phyloP scores from a whole-genome alignment of 2,113 vertebrate genomes.

The Corvus hawaiiensis region DNA sequence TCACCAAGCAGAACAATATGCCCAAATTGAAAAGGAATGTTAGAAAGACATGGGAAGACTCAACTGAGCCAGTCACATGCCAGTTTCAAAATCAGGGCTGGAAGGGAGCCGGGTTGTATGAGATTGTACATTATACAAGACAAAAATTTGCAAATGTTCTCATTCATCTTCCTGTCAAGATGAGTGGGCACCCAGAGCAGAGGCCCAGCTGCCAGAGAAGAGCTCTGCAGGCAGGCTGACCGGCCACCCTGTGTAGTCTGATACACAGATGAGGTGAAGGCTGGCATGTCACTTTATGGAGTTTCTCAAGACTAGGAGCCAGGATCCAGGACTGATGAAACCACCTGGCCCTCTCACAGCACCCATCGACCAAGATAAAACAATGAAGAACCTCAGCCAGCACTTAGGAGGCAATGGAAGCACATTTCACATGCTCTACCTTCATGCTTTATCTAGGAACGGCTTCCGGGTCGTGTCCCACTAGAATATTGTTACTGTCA shows the following conservation, averaged over 20 bases:
- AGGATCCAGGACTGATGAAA: background rate
- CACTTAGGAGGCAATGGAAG: background rate
- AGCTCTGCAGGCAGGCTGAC: background rate
- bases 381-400: background rate
- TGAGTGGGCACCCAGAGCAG: background rate
- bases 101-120: background rate
- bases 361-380: background rate
- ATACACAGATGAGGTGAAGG: background rate
- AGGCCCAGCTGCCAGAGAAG: background rate
- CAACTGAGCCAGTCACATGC: constrained; percentile 43
- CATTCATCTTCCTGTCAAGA: constrained; percentile 36
- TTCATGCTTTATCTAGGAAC: background rate
- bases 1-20: constrained; percentile 59
- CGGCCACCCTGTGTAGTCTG: background rate
- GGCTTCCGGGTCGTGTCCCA: rapidly evolving
- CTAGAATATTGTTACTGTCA: background rate
- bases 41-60: constrained; percentile 58
- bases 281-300: background rate
- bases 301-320: background rate
- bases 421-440: background rate
- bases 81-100: constrained; percentile 48
- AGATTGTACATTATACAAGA: background rate
- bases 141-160: constrained; percentile 37
- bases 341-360: background rate
- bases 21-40: constrained; percentile 58